Evolutionary conservation across 2,888 invertebrate genomes (phyloP), one percentile per base, ranked within the genome.

Genomic region (Pristionchus mayeri): DNA sequence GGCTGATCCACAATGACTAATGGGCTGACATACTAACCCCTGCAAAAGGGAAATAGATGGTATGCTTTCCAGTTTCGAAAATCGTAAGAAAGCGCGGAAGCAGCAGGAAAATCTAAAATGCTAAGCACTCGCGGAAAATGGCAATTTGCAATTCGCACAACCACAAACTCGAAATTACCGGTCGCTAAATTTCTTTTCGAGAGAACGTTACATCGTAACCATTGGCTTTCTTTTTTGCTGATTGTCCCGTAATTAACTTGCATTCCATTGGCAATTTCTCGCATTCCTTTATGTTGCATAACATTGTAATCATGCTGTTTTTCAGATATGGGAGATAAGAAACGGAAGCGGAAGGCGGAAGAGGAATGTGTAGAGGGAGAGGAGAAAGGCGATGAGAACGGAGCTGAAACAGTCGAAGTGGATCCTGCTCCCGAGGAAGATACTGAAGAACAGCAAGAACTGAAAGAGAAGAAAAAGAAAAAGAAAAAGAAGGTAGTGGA

Each of bases 1-100:
- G 71, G 84, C 71, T 24, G 37, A 37, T 40, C 84, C 84, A 84
- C 84, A 71, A n/a, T n/a, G 75, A 84, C 75, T 75, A 84, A 84
- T 71, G 71, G 40, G 71, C 34, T 18, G 54, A 50, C 84, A 84
- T 84, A n/a, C 52, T 54, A 50, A 63, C 24, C 34, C 84, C 84
- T 75, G 71, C 52, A 84, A 84, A 52, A 24, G 57, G 52, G 44
- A 27, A 34, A 37, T 57, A n/a, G 13, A 7, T 40, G 6, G 13
- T 3, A 16, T 6, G n/a, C n/a, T n/a, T n/a, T n/a, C n/a, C n/a
- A 3, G 24, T 37, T 30, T 50, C 18, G 2, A 50, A 34, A 52
- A 30, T 16, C 11, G n/a, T 44, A 44, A 44, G 44, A 44, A 44
- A 9, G 44, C 13, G 13, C 6, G 13, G 44, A 13, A 6, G 44